Evolutionary conservation across 2,113 vertebrate genomes (phyloP), one percentile per base, ranked within the genome.

Genomic region (Actenoides lindsayi): DNA sequence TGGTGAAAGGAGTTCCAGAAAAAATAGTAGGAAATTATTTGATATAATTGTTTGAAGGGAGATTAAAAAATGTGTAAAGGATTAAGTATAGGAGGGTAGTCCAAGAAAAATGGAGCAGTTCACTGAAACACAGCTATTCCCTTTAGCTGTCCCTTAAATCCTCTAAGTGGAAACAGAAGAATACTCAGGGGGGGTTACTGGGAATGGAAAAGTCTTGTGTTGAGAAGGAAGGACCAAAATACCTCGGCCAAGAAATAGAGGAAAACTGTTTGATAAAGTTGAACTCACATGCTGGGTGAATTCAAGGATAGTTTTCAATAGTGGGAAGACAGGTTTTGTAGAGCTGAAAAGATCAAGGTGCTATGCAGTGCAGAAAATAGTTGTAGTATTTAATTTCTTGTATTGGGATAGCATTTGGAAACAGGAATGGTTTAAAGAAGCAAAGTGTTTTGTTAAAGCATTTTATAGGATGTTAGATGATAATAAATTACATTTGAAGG

Each of bases 81-180:
- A 71, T 83, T 64, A 91, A 68, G 39, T 79, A 23, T 14, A 76
- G n/a, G 44, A 84, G 21, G 82, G 11, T 24, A 37, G 24, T 79
- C 89, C 62, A 89, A 93, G 65, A 84, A 93, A 94, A 91, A 91
- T 48, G 12, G 60, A 91, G 9, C 9, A n/a, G 42, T 64, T 89
- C 62, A 68, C 13, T 53, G 53, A 84, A 93, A 94, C 8, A 37
- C 33, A 24, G 17, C 24, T 68, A 16, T 82, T 84, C 44, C 24
- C 25, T 85, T 91, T 78, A 79, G n/a, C 35, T 73, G n/a, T 82
- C 19, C 21, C 3, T 21, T 71, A 60, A 79, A 73, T 57, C 30
- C 41, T 78, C 1, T 8, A 71, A 77, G 59, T 76, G 35, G 65
- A 92, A 93, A 85, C 44, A 93, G 80, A 65, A 17, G 63, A 94